Base-by-base conservation (phyloP, 2,888 invertebrate species). In the Pomacea canaliculata region DNA sequence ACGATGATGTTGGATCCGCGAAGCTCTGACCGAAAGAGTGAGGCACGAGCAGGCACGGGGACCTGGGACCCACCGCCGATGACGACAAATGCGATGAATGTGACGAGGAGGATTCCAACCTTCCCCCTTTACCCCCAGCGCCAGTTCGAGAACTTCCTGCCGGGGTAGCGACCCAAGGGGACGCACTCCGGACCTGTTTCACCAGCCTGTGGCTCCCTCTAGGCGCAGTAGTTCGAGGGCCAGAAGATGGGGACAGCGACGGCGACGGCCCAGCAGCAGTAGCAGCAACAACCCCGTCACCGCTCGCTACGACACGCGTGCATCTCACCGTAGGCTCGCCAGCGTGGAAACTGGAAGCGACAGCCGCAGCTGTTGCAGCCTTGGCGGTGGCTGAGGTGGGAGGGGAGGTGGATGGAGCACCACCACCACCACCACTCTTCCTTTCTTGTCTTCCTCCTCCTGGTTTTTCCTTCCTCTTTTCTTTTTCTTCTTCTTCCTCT, bases 381-480 rank as follows among this genome's bases (percentile, higher is more conserved):
- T 16, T 60, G 60, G 60, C 16, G 60, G n/a, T 60, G 4, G 12
- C 63, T 4, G 2, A 63, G 19, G 27, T 8, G 63, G 63, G 1
- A 12, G 63, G 10, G 10, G 10, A 63, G 19, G 18, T 46, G 37
- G 16, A 12, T 1, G 27, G 10, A n/a, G 10, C 18, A 13, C 27
- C 60, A 1, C n/a, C 13, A n/a, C 23, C 18, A 13, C 27, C 60
- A 1, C n/a, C 13, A n/a, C 23, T 18, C 16, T 16, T 49, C 16
- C 66, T 51, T 18, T 56, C 27, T 19, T 74, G 48, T 70, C 69
- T 46, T 48, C 37, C 62, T 70, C 68, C 37, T 23, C n/a, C 73
- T 60, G 19, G 56, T 60, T 67, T 56, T 67, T 51, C 62, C 63
- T 7, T 48, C 60, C 62, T 63, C 60, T 69, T 16, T 74, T 48